Evolutionary conservation across 2,113 vertebrate species (phyloP).

Genomic region (Uria lomvia): DNA sequence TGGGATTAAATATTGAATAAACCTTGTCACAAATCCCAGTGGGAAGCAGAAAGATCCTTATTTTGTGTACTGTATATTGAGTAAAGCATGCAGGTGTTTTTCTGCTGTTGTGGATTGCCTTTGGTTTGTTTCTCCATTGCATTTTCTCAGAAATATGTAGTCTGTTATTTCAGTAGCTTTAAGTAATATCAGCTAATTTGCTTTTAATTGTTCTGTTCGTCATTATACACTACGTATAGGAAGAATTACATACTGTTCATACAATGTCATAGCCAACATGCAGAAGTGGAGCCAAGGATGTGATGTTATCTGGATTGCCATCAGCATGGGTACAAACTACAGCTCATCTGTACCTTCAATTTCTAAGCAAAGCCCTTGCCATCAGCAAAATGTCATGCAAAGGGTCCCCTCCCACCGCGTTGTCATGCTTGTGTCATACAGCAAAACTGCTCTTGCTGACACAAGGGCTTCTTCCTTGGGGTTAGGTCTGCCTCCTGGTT

Average conservation of each 20-base stretch:
- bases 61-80: not conserved
- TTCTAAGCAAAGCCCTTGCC: not conserved
- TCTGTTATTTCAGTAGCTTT: not conserved
- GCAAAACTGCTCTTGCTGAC: not conserved
- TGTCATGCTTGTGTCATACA: not conserved
- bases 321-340: not conserved
- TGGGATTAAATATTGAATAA: not conserved
- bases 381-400: not conserved
- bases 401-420: not conserved
- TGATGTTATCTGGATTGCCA: not conserved
- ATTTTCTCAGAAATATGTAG: not conserved
- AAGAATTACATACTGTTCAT: not conserved
- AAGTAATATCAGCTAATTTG: not conserved
- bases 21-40: not conserved
- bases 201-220: not conserved
- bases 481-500: not conserved
- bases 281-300: not conserved
- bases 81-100: not conserved
- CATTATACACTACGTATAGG: fast-evolving
- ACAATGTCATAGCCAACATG: not conserved
- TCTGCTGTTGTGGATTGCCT: not conserved
- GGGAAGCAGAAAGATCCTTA: not conserved
- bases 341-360: not conserved
- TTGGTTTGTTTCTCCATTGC: not conserved
- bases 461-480: not conserved